These are phyloP conservation scores for Neoscelio sp. DNA, from an alignment of 2,888 invertebrate genomes.

Conservation along the genomic window DNA sequence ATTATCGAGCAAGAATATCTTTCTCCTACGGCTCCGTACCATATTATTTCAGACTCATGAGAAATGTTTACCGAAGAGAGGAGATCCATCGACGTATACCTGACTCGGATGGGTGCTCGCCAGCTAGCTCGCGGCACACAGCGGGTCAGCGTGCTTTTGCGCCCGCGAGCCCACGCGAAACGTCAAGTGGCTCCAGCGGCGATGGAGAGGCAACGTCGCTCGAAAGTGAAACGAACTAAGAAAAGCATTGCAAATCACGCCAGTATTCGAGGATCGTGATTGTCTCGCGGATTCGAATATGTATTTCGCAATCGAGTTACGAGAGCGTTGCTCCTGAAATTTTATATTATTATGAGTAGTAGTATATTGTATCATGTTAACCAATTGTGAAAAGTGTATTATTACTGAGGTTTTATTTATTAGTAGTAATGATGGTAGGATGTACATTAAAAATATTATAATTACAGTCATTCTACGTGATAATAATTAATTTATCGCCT, in stretches of 20 bases:
- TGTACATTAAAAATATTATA: too few relatives aligned
- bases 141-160: conserved; percentile 53
- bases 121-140: conserved; percentile 37
- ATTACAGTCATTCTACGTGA: too few relatives aligned
- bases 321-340: conserved; percentile 54
- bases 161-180: conserved; percentile 60
- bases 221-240: conserved; percentile 57
- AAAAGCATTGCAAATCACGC: conserved; percentile 41
- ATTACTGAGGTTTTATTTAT: conserved; percentile 4
- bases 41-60: conserved; percentile 70
- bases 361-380: too few relatives aligned
- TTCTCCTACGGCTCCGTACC: conserved; percentile 59
- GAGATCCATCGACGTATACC: conserved; percentile 58
- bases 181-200: conserved; percentile 41
- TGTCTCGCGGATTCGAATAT: conserved; percentile 44
- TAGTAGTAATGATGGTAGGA: conserved; percentile 21
- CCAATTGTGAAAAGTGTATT: neutral
- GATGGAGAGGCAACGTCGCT: conserved; percentile 35
- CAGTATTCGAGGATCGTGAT: conserved; percentile 45
- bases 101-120: conserved; percentile 30
- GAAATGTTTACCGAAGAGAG: conserved; percentile 69
- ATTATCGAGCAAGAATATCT: conserved; percentile 69
- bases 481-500: too few relatives aligned
- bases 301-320: conserved; percentile 37
- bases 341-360: conserved; percentile 30